Conservation (phyloP, 2,113 vertebrate genomes). For the Oncorhynchus nerka region DNA sequence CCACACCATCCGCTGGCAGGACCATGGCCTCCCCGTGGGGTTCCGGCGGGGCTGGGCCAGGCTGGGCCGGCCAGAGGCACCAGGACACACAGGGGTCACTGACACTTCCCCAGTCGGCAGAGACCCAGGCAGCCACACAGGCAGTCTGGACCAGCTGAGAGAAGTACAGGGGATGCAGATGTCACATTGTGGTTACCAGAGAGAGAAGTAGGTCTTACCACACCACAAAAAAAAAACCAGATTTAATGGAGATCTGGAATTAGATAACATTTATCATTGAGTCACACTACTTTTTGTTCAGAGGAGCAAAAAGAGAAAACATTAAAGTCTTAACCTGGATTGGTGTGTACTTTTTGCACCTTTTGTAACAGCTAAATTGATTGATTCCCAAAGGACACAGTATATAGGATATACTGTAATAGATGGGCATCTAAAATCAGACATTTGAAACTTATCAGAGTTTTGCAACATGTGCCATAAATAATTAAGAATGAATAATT, state of each 20-base stretch:
- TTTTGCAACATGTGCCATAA: no score
- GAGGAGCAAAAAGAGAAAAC: background rate
- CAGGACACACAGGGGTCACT: constrained; percentile 4
- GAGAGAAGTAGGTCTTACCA: constrained; percentile 14
- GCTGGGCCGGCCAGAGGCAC: background rate
- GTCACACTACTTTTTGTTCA: background rate
- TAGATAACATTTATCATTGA: background rate
- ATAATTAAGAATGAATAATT: no score
- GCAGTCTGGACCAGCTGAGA: background rate
- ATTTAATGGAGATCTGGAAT: constrained; percentile 12
- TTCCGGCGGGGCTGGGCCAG: background rate
- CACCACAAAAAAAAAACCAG: background rate
- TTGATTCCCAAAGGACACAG: no score
- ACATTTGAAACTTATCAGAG: no score
- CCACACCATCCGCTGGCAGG: constrained; percentile 1
- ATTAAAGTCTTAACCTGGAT: background rate
- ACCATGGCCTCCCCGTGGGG: background rate
- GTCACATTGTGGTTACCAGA: background rate
- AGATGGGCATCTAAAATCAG: no score
- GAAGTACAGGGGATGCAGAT: constrained; percentile 16
- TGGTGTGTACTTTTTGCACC: background rate
- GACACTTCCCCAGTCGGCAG: background rate
- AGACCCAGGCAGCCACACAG: background rate
- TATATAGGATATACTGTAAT: no score
- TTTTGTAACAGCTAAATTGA: no score